Conservation (phyloP, 2,797 vertebrate genomes). For the Mus spretus region DNA sequence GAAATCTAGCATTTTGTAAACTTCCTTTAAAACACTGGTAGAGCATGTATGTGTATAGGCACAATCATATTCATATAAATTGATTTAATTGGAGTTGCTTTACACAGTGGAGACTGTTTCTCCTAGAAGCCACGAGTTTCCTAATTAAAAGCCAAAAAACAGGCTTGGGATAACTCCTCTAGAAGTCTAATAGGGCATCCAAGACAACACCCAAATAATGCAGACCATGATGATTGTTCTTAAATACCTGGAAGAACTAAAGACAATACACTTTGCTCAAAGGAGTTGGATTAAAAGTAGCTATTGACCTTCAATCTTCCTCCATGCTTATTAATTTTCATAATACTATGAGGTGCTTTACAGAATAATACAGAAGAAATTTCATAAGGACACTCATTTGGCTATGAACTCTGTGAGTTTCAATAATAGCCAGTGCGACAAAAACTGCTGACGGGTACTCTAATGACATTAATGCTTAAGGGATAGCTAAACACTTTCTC, state of each 20-base stretch:
- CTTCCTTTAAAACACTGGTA: background rate
- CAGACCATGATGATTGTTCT: background rate
- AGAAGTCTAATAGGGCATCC: background rate
- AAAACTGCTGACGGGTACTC: background rate
- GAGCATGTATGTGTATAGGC: background rate
- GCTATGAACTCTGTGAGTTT: background rate
- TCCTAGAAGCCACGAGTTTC: background rate
- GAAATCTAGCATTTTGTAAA: background rate
- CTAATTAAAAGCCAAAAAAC: background rate
- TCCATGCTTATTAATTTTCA: background rate
- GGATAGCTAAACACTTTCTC: background rate
- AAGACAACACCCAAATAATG: background rate
- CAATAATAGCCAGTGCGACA: background rate
- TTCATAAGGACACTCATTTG: background rate
- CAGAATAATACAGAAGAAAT: background rate
- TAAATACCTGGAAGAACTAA: background rate
- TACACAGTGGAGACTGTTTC: background rate
- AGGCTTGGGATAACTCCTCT: background rate
- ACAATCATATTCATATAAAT: background rate
- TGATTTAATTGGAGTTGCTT: background rate
- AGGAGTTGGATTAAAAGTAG: background rate
- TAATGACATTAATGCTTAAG: background rate
- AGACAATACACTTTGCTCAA: background rate
- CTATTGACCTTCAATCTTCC: background rate
- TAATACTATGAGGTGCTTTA: background rate